Base-by-base conservation (phyloP, 2,888 invertebrate genomes). In the Chorisops tibialis region DNA sequence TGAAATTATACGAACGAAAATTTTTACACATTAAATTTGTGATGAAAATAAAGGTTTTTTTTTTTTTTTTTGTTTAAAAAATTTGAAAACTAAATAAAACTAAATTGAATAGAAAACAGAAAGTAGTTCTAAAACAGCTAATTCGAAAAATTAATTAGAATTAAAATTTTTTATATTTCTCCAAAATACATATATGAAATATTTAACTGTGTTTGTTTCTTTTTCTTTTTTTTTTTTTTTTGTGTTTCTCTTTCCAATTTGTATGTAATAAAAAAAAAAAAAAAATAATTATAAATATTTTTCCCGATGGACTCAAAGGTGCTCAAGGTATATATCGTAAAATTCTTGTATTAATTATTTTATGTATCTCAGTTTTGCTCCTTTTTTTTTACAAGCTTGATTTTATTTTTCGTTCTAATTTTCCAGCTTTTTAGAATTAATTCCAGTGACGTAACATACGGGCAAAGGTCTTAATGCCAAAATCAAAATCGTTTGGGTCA, bases 281-380 rank as follows among this genome's bases (percentile, higher is more conserved):
- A 54, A 14, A 18, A 19, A 21, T 18, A 39, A 54, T 19, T 14
- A 54, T 41, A 21, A 48, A 22, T 11, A 19, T 48, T n/a, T n/a
- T 9, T 22, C 41, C n/a, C 52, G 52, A 24, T 71, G 75, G 76
- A 75, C 65, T 64, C 63, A 67, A 73, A 77, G 77, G 77, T 77
- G 73, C 77, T 77, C 72, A 77, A 77, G 77, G 77, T 77, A 77
- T 69, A 69, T 68, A 66, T 65, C 62, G 64, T 59, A 61, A 11
- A 50, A 30, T 7, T 30, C 9, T 30, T 7, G 30, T 30, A 30
- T n/a, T 59, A 59, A 52, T 62, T 38, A 38, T 61, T 52, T 51
- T 47, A 12, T 38, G 51, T 61, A 43, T 3, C 37, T 18, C 18
- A 22, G 48, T 61, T 41, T 45, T 59, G 3, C 19, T 18, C 38